Base-by-base conservation (phyloP, 2,113 vertebrate species). In the Dasyornis broadbenti region DNA sequence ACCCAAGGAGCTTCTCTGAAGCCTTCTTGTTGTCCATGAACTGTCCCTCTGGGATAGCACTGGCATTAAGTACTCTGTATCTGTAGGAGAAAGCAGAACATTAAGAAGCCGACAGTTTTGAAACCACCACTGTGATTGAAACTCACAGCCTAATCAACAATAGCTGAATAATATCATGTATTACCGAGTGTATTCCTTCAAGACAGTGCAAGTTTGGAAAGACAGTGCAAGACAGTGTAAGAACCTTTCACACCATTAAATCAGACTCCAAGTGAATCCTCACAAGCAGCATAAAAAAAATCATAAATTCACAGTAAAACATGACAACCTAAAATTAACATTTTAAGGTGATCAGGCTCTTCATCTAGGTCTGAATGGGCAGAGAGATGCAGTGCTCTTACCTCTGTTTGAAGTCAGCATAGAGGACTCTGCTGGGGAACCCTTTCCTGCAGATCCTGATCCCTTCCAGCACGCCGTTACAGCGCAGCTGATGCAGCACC, bases 1-100 rank as follows among this genome's bases (percentile, higher is more conserved):
- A 99, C 18, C 97, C 98, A 45, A 99, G 96, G 23, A 99, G 98
- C 64, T 99, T 99, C 90, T 99, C 98, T 37, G 98, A 98, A 59
- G 98, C 98, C 91, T 99, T 99, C 92, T 95, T 95, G 77, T 71
- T 95, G 2, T 95, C 94, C 42, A 95, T 95, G 63, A 95, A 95
- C 57, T 95, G 94, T 0, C 94, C 94, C 0, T 95, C 94, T 80
- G 94, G 94, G 0, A 95, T 87, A 53, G 94, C 96, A 90, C 97
- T 98, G 23, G 97, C 97, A 91, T 98, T 98, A 80, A 98, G 94
- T 68, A 98, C 95, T 71, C 97, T 98, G 73, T 98, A 98, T 95
- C 98, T 98, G 92, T 21, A 53, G 49, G 15, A 86, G 60, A 61
- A 82, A 91, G 64, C 17, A 82, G 12, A 79, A 89, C 10, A 82